Conservation (phyloP, 2,888 invertebrate genomes). For the Gibbula magus region DNA sequence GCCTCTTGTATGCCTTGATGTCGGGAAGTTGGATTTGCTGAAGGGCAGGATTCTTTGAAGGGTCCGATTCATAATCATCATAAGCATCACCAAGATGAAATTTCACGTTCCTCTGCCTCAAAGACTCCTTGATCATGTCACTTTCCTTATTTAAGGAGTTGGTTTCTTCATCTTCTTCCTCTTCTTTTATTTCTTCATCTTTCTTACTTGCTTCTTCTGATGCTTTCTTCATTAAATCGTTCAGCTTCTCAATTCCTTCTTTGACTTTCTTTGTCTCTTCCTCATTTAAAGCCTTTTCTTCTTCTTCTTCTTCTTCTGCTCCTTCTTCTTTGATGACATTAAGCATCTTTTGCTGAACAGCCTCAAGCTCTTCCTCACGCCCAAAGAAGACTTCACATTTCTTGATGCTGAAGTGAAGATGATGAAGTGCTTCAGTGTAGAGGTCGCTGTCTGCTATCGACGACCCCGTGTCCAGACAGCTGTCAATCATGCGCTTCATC, state of each 20-base stretch:
- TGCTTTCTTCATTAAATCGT: constrained; percentile 12
- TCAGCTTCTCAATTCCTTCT: background rate
- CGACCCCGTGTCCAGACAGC: constrained; percentile 29
- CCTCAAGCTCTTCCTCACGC: constrained; percentile 44
- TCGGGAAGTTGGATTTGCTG: background rate
- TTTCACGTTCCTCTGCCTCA: constrained; percentile 10
- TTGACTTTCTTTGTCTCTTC: background rate
- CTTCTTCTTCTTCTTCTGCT: constrained; percentile 12
- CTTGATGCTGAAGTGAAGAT: constrained; percentile 48
- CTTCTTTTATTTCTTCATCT: constrained; percentile 36
- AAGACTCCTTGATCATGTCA: background rate
- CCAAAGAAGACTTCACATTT: constrained; percentile 57
- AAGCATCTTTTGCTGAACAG: constrained; percentile 27
- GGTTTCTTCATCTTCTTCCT: constrained; percentile 12
- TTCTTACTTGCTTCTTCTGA: constrained; percentile 30
- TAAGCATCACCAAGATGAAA: constrained; percentile 37
- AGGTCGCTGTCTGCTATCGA: constrained; percentile 36
- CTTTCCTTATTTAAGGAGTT: background rate
- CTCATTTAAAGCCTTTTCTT: constrained; percentile 7
- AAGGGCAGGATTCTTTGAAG: constrained; percentile 36
- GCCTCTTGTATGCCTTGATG: constrained; percentile 1
- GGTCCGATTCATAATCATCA: constrained; percentile 51
- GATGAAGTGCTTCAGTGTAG: constrained; percentile 57
- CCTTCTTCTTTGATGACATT: background rate
- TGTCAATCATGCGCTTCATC: constrained; percentile 53